These are phyloP conservation scores for Panagrolaimus sp. DNA, from an alignment of 1,140 invertebrate species.

Conservation along the genomic window DNA sequence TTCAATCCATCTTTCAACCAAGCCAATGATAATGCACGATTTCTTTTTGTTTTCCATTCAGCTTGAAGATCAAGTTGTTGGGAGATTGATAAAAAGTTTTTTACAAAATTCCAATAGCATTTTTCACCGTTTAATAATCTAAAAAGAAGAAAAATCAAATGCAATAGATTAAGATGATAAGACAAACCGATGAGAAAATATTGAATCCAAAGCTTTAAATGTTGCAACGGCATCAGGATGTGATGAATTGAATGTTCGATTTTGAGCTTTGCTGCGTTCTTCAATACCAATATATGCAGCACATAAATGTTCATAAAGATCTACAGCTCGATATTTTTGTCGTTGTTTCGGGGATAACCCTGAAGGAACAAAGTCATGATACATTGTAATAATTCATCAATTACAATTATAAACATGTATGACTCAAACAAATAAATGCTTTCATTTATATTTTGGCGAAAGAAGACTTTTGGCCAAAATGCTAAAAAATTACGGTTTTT, in stretches of 20 bases:
- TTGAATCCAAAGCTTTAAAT: background rate
- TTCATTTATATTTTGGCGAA: no score
- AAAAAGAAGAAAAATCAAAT: background rate
- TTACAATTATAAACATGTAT: no score
- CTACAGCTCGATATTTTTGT: background rate
- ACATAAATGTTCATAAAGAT: background rate
- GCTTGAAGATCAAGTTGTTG: background rate
- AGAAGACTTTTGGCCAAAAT: no score
- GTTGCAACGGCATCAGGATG: background rate
- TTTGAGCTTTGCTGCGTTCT: background rate
- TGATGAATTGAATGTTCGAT: background rate
- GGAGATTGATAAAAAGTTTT: background rate
- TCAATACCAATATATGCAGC: background rate
- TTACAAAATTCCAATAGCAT: constrained; percentile 8
- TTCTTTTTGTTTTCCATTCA: background rate
- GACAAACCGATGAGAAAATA: constrained; percentile 3
- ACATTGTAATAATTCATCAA: background rate
- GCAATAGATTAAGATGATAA: background rate
- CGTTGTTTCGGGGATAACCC: background rate
- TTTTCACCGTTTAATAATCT: background rate
- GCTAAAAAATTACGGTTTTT: no score
- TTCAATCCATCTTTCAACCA: constrained; percentile 4
- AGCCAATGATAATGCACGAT: background rate
- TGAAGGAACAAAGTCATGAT: background rate
- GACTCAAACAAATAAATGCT: no score